Evolutionary conservation across 2,888 invertebrate genomes (phyloP), one percentile per base, ranked within the genome.

Genomic region (Dryadula phaetusa): DNA sequence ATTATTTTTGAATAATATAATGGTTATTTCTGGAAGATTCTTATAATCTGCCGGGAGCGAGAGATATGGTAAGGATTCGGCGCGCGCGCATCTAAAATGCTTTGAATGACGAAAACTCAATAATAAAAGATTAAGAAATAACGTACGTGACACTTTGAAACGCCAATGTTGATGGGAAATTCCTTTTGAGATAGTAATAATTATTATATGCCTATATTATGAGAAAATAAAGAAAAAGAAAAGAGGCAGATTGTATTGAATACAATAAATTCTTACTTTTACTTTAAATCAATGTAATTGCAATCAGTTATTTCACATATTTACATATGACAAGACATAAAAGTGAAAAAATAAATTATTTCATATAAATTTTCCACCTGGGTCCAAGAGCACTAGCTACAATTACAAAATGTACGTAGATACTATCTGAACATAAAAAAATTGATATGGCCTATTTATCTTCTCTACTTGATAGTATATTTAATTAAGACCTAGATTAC

Each of bases 101-200:
- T 71, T 72, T 63, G 82, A 83, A 83, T 76, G 82, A 82, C 77
- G 85, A 87, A 86, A 86, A 67, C 62, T 44, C 40, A 46, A 52
- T 53, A 60, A 66, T 62, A 47, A 64, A 56, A 58, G 63, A 70
- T 67, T 65, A 64, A 71, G 25, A 66, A 58, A 32, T 42, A 63
- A 62, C 28, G 34, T 54, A 67, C 58, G 34, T 65, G 65, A 62
- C 69, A 66, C 52, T 49, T 46, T 60, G 58, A 58, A 64, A 61
- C 56, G 54, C 32, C 62, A 49, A 42, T 58, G 60, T 20, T 37
- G 25, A 61, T 66, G 58, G 52, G 20, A 66, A 60, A 62, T 58
- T 60, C 20, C 18, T 40, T 28, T 37, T 65, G 12, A 4, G 22
- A 56, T 22, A 22, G 12, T 25, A 28, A 52, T 16, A 10, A 52